phyloP scores from a whole-genome alignment of 2,113 vertebrate genomes.

The Neogale vison region DNA sequence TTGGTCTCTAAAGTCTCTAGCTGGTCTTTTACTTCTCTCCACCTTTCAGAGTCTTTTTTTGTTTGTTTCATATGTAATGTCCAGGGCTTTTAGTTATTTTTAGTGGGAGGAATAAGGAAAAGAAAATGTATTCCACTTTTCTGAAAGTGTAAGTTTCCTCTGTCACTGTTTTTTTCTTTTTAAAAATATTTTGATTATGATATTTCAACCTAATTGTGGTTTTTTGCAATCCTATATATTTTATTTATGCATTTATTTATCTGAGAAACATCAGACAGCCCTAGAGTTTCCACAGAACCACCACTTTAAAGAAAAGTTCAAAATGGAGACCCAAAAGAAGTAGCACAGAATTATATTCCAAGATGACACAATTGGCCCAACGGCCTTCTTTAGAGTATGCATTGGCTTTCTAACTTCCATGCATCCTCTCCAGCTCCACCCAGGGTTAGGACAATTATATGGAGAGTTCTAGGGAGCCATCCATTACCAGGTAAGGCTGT shows the following conservation, averaged over 20 bases:
- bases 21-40: background rate
- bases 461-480: background rate
- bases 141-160: background rate
- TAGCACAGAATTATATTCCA: background rate
- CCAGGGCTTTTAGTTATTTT: background rate
- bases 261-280: background rate
- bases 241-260: background rate
- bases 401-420: background rate
- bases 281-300: background rate
- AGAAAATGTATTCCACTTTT: background rate
- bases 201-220: background rate
- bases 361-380: background rate
- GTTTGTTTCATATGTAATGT: background rate
- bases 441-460: background rate
- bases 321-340: background rate
- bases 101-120: background rate
- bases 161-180: background rate
- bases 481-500: background rate
- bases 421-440: background rate
- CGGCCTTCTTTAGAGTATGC: background rate
- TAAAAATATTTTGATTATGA: background rate
- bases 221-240: background rate
- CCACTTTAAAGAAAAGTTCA: background rate
- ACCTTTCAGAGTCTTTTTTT: background rate
- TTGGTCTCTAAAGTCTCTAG: background rate